Conservation (phyloP, 1,140 invertebrate genomes). For the Hermetia illucens region DNA sequence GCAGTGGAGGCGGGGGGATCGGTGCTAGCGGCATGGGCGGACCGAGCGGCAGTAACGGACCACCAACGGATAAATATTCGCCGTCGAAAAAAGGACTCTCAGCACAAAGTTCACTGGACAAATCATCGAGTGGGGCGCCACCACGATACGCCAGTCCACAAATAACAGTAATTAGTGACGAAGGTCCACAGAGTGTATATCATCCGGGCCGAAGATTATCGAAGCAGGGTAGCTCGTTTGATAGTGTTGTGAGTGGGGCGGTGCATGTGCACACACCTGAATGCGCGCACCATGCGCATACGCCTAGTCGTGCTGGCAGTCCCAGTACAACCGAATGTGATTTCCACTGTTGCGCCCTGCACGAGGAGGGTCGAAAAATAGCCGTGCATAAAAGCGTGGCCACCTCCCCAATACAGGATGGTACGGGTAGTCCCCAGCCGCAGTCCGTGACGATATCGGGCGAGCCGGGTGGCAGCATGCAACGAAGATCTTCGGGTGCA, state of each 20-base stretch:
- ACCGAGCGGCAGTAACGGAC: conserved; percentile 46
- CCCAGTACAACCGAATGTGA: conserved; percentile 63
- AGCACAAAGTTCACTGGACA: conserved; percentile 57
- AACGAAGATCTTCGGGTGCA: conserved; percentile 37
- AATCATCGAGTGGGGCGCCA: conserved; percentile 36
- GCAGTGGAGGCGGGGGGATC: conserved; percentile 33
- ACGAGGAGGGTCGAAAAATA: conserved; percentile 80
- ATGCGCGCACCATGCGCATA: conserved; percentile 60
- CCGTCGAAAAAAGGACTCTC: conserved; percentile 35
- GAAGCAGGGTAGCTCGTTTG: conserved; percentile 56
- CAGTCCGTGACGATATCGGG: conserved; percentile 36
- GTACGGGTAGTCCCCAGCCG: conserved; percentile 46
- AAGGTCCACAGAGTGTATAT: conserved; percentile 43
- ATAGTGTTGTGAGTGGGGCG: conserved; percentile 44
- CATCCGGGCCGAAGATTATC: conserved; percentile 38
- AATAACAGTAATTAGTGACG: conserved; percentile 83
- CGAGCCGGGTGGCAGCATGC: conserved; percentile 34
- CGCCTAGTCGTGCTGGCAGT: conserved; percentile 37
- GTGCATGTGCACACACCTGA: conserved; percentile 74
- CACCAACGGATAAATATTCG: conserved; percentile 51
- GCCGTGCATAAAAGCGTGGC: conserved; percentile 82
- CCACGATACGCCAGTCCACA: conserved; percentile 54
- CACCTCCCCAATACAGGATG: conserved; percentile 80
- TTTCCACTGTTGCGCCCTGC: conserved; percentile 86
- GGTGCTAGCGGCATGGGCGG: conserved; percentile 34